Evolutionary conservation across 2,113 vertebrate species (phyloP), one percentile per base, ranked within the genome.

Genomic region (Trematomus loennbergii): DNA sequence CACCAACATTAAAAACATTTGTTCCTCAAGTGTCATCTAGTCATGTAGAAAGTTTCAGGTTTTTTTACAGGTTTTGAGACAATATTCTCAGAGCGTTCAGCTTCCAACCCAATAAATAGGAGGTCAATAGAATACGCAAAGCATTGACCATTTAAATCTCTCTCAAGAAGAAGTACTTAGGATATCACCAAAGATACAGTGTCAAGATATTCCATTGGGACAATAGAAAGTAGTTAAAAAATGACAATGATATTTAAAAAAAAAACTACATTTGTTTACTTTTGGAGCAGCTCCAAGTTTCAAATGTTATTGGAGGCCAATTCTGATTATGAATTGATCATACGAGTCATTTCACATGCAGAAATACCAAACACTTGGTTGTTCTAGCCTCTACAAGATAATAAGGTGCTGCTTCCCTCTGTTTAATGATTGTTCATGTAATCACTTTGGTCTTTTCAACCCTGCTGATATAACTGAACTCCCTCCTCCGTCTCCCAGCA

Each of bases 401-500:
- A 36, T 11, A 11, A n/a, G 9, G 33, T 52, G 48, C 64, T 52
- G 64, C 22, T 66, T 45, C 33, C 33, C 46, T 52, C 10, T 13
- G 1, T 12, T n/a, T 66, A n/a, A 18, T n/a, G 36, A 64, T 59
- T 12, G 33, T 16, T 17, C 17, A 0, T 15, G 3, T 36, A 60
- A 8, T 40, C 36, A 40, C 36, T 40, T 40, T 40, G 36, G 36
- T 40, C 8, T 40, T 40, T 60, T 36, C 11, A n/a, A 55, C 43
- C 54, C 29, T 2, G 9, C 59, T 66, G 46, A 33, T 29, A 65
- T 15, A 67, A 43, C 43, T 52, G 29, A 65, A 55, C 63, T 53
- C 50, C 45, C 65, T 18, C 40, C 22, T 12, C 15, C 33, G n/a
- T 65, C 70, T 60, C 66, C 60, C 25, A 58, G 33, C 81, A 29